A percentile compares a stretch with the other conserved stretches of the same genome.
phyloP scores from a whole-genome alignment of 2,888 invertebrate species.

The Drosophila merina region DNA sequence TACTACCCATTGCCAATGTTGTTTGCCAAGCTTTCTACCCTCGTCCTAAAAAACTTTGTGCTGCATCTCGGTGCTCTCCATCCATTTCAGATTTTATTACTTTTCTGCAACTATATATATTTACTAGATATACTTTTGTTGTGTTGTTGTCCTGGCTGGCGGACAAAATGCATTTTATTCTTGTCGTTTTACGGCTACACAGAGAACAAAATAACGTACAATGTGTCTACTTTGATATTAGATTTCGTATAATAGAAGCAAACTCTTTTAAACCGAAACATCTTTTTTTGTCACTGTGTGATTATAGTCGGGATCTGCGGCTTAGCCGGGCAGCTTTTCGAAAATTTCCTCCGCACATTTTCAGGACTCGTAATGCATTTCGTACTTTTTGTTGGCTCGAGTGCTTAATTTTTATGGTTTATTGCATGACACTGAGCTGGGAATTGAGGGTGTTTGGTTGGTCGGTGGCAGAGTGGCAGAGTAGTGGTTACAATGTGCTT shows the following conservation, averaged over 20 bases:
- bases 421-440: constrained; percentile 52
- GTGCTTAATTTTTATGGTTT: constrained; percentile 66
- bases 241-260: no score
- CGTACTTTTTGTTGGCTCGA: constrained; percentile 38
- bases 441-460: constrained; percentile 9
- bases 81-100: constrained; percentile 77
- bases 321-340: constrained; percentile 48
- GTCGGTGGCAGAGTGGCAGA: constrained; percentile 8
- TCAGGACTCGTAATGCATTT: constrained; percentile 53
- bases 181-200: constrained; percentile 46
- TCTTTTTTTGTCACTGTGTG: neutral
- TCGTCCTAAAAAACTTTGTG: constrained; percentile 50
- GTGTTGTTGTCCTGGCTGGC: constrained; percentile 35
- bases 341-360: constrained; percentile 39
- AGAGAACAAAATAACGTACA: neutral
- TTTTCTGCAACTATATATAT: constrained; percentile 47
- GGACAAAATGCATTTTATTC: constrained; percentile 64
- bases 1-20: constrained; percentile 58
- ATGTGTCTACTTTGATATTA: no score
- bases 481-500: constrained; percentile 37
- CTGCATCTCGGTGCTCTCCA: constrained; percentile 56
- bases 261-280: no score
- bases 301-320: constrained; percentile 15
- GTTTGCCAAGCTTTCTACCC: constrained; percentile 45
- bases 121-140: constrained; percentile 31